Evolutionary conservation across 2,888 invertebrate genomes (phyloP).

Genomic region (Macroteleia sp.): DNA sequence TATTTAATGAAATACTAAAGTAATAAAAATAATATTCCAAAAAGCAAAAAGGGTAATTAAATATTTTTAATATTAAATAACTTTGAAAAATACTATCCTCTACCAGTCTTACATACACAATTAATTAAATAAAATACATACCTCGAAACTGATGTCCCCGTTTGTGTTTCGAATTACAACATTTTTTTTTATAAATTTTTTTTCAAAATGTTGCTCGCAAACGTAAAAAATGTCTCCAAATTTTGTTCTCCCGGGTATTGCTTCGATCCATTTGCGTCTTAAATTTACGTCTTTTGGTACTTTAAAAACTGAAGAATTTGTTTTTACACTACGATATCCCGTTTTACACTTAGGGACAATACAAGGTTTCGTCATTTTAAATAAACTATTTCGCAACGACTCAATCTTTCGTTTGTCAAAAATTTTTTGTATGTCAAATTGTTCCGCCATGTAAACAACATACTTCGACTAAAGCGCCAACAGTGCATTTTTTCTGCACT

Average conservation of each 20-base stretch:
- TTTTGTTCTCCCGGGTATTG: neutral
- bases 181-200: neutral
- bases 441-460: too few relatives aligned
- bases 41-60: too few relatives aligned
- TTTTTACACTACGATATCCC: neutral
- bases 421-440: too few relatives aligned
- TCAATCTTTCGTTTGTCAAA: too few relatives aligned
- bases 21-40: too few relatives aligned
- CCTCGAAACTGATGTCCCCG: neutral
- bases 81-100: too few relatives aligned
- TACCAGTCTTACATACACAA: too few relatives aligned
- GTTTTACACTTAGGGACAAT: neutral
- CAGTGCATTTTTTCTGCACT: too few relatives aligned
- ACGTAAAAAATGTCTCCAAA: neutral
- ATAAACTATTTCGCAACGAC: too few relatives aligned
- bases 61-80: too few relatives aligned
- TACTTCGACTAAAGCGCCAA: too few relatives aligned
- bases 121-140: neutral
- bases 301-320: neutral
- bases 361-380: neutral
- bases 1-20: too few relatives aligned
- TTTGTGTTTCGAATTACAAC: neutral
- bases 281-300: neutral
- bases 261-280: neutral
- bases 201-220: neutral